Conservation (phyloP, 2,888 invertebrate genomes). For the Eretmocerus hayati region DNA sequence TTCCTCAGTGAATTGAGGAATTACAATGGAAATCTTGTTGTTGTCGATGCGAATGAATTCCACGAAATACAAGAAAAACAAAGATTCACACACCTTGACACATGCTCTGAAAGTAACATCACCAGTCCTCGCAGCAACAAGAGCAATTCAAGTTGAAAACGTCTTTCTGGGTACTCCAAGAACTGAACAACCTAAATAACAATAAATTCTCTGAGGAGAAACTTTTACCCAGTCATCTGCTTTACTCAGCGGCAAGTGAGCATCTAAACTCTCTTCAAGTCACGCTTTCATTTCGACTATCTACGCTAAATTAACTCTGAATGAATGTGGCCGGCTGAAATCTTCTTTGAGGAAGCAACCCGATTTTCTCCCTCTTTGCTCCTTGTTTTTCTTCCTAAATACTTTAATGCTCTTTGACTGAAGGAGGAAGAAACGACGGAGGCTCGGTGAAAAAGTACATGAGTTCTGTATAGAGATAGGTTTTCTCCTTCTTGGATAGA, state of each 20-base stretch:
- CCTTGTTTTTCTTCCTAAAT: slow-evolving; percentile 17
- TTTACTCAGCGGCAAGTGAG: too few relatives aligned
- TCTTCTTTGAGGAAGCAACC: too few relatives aligned
- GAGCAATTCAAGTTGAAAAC: too few relatives aligned
- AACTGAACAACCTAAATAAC: slow-evolving; percentile 16
- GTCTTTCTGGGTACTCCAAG: background rate
- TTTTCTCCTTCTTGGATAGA: slow-evolving; percentile 17
- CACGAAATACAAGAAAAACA: too few relatives aligned
- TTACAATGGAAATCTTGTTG: too few relatives aligned
- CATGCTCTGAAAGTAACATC: too few relatives aligned
- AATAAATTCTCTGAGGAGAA: slow-evolving; percentile 16
- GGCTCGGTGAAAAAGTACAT: too few relatives aligned
- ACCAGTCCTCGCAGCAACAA: too few relatives aligned
- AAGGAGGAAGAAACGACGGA: slow-evolving; percentile 3
- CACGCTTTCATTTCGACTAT: slow-evolving; percentile 19
- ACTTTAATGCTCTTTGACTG: slow-evolving; percentile 23
- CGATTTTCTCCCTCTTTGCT: background rate
- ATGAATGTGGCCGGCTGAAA: background rate
- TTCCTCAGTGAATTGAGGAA: too few relatives aligned
- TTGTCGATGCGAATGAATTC: too few relatives aligned
- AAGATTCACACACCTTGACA: too few relatives aligned
- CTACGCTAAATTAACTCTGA: slow-evolving; percentile 17
- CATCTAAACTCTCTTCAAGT: slow-evolving; percentile 13
- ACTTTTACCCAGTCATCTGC: slow-evolving; percentile 13
- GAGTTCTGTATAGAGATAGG: slow-evolving; percentile 20